phyloP scores from a whole-genome alignment of 2,888 invertebrate genomes.

The Epistrophella euchroma region DNA sequence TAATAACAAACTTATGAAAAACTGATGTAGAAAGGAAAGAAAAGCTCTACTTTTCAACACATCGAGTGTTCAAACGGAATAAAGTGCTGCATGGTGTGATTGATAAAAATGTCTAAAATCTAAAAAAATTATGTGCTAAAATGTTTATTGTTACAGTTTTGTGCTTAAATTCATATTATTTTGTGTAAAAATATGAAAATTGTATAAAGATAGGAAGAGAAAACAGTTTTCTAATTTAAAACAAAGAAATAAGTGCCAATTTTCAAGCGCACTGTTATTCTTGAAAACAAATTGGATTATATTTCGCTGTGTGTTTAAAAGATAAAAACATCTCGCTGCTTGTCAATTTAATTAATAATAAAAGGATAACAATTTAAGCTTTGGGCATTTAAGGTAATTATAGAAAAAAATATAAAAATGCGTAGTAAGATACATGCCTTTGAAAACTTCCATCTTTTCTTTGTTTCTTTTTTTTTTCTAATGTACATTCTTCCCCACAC shows the following conservation, averaged over 20 bases:
- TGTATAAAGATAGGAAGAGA: not conserved
- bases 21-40: slow-evolving; percentile 53
- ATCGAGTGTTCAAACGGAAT: slow-evolving; percentile 50
- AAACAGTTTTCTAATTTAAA: slow-evolving; percentile 20
- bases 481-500: slow-evolving; percentile 53
- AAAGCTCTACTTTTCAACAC: slow-evolving; percentile 62
- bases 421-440: slow-evolving; percentile 19
- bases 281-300: slow-evolving; percentile 26
- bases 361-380: slow-evolving; percentile 48
- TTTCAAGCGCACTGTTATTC: slow-evolving; percentile 17
- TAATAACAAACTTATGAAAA: slow-evolving; percentile 61
- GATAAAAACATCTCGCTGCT: not conserved
- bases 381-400: slow-evolving; percentile 52
- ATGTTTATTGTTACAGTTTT: slow-evolving; percentile 12
- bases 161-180: slow-evolving; percentile 42
- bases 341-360: not conserved
- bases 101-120: slow-evolving; percentile 44
- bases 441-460: not conserved
- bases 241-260: slow-evolving; percentile 4
- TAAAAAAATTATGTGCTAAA: slow-evolving; percentile 42
- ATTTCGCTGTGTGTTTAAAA: not conserved
- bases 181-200: slow-evolving; percentile 6
- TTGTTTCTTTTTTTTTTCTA: slow-evolving; percentile 19
- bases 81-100: slow-evolving; percentile 54
- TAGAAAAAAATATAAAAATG: not conserved